Conservation (phyloP, 2,888 invertebrate genomes). For the Cosmopolites sordidus region DNA sequence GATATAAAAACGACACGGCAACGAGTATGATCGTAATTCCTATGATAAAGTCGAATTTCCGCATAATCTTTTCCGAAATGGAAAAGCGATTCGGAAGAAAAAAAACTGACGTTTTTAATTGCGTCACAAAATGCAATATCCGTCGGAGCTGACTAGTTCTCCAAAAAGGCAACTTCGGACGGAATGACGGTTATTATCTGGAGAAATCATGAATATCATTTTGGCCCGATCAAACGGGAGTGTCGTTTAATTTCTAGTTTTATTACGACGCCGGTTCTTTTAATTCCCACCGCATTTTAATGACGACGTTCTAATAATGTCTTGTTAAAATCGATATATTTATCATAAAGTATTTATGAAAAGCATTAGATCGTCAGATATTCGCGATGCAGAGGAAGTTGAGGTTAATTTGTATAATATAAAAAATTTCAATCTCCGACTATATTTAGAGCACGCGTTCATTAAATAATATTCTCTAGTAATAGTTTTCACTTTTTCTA, state of each 20-base stretch:
- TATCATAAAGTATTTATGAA: no score
- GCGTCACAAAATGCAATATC: constrained; percentile 16
- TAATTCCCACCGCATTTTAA: not conserved
- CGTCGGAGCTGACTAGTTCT: constrained; percentile 2
- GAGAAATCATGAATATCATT: constrained; percentile 2
- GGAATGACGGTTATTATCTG: not conserved
- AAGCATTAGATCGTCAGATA: no score
- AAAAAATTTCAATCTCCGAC: no score
- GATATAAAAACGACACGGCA: no score
- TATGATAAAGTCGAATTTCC: not conserved
- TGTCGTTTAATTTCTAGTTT: not conserved
- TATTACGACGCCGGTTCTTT: not conserved
- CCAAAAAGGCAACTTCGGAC: not conserved
- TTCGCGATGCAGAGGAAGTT: no score
- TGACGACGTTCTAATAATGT: no score
- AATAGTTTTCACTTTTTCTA: no score
- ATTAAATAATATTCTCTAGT: no score
- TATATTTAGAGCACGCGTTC: no score
- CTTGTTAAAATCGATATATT: no score
- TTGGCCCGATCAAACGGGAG: not conserved
- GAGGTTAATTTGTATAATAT: no score
- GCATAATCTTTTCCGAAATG: not conserved
- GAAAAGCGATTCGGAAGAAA: not conserved
- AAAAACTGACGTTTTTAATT: constrained; percentile 7
- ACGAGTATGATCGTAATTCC: no score